These are phyloP conservation scores for Speoplatyrhinus poulsoni DNA, from an alignment of 2,113 vertebrate genomes.

Conservation along the genomic window DNA sequence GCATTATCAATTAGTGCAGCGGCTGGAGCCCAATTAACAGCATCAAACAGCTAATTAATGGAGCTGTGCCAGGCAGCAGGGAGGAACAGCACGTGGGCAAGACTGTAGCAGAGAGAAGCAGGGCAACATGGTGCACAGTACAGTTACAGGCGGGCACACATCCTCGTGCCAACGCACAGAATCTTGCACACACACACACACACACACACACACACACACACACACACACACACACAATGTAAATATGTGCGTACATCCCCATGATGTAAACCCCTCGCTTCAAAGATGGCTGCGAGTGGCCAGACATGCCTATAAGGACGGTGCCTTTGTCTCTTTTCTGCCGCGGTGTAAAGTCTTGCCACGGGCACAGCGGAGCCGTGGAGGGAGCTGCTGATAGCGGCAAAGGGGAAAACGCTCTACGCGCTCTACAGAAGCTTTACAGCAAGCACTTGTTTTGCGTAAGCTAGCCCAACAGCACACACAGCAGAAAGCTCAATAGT, in stretches of 20 bases:
- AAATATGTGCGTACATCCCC: too few species aligned
- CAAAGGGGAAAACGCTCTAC: slow-evolving; percentile 39
- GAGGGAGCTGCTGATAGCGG: slow-evolving; percentile 27
- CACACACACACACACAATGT: neutral
- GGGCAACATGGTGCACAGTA: too few species aligned
- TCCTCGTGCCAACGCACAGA: neutral
- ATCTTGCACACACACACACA: neutral
- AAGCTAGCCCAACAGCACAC: slow-evolving; percentile 34
- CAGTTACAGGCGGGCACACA: too few species aligned
- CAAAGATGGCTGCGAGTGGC: neutral
- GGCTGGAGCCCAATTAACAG: slow-evolving; percentile 84
- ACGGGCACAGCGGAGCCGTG: slow-evolving; percentile 18
- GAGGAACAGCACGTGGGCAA: slow-evolving; percentile 54
- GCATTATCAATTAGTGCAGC: slow-evolving; percentile 83
- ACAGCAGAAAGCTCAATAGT: slow-evolving; percentile 22
- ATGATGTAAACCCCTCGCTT: too few species aligned
- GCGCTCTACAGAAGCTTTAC: slow-evolving; percentile 6
- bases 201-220: neutral
- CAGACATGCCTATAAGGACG: too few species aligned
- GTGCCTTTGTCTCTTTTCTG: too few species aligned
- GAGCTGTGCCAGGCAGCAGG: slow-evolving; percentile 74
- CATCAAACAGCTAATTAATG: slow-evolving; percentile 85
- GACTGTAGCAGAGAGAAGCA: neutral
- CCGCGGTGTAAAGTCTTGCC: slow-evolving; percentile 1
- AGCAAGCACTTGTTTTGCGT: slow-evolving; percentile 43